Evolutionary conservation across 1,140 invertebrate genomes (phyloP).

Genomic region (Drosophila sulfurigaster): DNA sequence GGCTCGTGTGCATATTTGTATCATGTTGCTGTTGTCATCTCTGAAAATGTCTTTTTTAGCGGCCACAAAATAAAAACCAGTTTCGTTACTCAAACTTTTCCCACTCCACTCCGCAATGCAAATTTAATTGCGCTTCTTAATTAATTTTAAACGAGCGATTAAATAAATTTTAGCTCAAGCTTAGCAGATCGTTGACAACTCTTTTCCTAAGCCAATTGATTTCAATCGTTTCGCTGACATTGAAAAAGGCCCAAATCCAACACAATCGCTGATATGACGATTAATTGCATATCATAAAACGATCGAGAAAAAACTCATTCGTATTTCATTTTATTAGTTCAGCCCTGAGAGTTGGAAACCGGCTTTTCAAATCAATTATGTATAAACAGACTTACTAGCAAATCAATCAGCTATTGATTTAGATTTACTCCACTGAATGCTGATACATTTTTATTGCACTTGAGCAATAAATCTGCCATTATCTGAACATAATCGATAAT

Average conservation of each 20-base stretch:
- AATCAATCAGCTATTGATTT: conserved; percentile 2
- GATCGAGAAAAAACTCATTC: conserved; percentile 1
- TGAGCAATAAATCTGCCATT: background rate
- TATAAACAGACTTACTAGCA: background rate
- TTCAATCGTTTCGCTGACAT: conserved; percentile 27
- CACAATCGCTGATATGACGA: conserved; percentile 9
- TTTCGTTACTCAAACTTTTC: conserved; percentile 19
- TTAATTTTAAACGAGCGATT: conserved; percentile 44
- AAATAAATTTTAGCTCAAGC: conserved; percentile 31
- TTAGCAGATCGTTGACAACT: conserved; percentile 30
- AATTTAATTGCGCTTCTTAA: conserved; percentile 48
- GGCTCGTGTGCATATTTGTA: conserved; percentile 41
- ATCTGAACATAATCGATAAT: background rate
- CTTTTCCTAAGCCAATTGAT: background rate
- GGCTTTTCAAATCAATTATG: background rate
- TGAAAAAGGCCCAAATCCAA: conserved; percentile 18
- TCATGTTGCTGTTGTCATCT: conserved; percentile 14
- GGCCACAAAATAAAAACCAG: conserved; percentile 20
- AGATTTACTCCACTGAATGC: background rate
- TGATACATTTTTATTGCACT: background rate
- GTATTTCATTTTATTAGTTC: conserved; percentile 6
- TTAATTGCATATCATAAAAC: conserved; percentile 17
- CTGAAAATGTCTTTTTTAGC: conserved; percentile 21
- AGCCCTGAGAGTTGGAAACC: conserved; percentile 16
- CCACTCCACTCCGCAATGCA: conserved; percentile 24